Base-by-base conservation (phyloP, 2,888 invertebrate genomes). In the Nomada ruficornis region DNA sequence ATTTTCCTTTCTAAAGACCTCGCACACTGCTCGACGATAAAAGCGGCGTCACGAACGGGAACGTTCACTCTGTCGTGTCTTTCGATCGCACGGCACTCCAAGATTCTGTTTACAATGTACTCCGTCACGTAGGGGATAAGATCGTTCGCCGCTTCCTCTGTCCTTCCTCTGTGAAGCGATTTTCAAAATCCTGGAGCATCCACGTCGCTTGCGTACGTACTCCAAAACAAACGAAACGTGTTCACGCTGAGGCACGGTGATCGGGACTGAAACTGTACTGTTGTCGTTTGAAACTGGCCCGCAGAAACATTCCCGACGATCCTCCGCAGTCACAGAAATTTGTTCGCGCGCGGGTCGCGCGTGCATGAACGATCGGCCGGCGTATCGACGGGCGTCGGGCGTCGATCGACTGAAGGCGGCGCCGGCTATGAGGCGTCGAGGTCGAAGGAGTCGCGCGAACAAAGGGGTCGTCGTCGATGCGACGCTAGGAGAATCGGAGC, bases 391-490 rank as follows among this genome's bases (percentile, higher is more conserved):
- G 44, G 44, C 59, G 44, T 44, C 2, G 59, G 13, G 54, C 78
- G 78, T 44, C 59, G 76, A 80, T 70, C 79, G 69, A 64, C 69
- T 57, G 42, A 64, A 67, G 52, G 15, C 13, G 23, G 55, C 20
- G 55, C 18, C 29, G 50, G n/a, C 63, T 23, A 4, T 20, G 59
- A 59, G 15, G 26, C 36, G 63, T 62, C 79, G 79, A 80, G 80
- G 81, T 81, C 82, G 81, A 80, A 80, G 70, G 70, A 81, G 62
- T 71, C 69, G 62, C 64, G 82, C 42, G 62, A 77, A 82, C 71
- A 64, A 72, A 81, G 76, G 59, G 67, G 64, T 54, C 52, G 54
- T 11, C 68, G 64, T 2, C 20, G 36, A 10, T 11, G 44, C 13
- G 23, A 47, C 60, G 3, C 2, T 42, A 47, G 7, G 26, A 44